Evolutionary conservation across 2,113 vertebrate genomes (phyloP).

Genomic region (Tychaedon coryphoeus): DNA sequence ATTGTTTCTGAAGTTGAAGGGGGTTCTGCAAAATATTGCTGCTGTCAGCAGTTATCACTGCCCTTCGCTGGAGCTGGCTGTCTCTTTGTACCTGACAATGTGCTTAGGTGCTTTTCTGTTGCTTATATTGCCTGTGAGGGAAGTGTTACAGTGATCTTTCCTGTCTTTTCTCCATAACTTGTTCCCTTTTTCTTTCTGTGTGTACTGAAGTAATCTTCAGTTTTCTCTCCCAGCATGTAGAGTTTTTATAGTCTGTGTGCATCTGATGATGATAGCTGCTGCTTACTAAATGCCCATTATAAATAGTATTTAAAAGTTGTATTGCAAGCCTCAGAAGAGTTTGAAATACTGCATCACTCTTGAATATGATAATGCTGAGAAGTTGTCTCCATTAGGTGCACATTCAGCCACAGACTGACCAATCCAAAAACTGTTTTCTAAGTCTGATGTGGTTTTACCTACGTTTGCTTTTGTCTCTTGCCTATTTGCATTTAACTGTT

Average conservation of each 20-base stretch:
- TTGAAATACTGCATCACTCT: neutral
- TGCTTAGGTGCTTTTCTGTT: neutral
- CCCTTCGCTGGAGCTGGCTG: neutral
- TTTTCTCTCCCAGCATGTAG: neutral
- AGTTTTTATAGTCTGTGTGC: neutral
- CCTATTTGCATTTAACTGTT: neutral
- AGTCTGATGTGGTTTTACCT: neutral
- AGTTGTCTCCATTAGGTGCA: neutral
- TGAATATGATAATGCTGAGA: neutral
- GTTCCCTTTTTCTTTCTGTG: neutral
- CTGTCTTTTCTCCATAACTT: neutral
- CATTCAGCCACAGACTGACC: neutral
- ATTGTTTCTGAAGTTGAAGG: neutral
- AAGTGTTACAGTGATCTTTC: neutral
- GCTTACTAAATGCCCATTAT: neutral
- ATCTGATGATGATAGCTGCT: neutral
- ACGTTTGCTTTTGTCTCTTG: neutral
- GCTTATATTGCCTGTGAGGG: neutral
- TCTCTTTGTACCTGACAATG: neutral
- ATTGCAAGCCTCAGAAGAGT: neutral
- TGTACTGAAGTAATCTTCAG: neutral
- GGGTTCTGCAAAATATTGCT: neutral
- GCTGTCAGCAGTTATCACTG: neutral
- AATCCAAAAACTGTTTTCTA: neutral
- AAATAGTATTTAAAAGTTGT: neutral